Base-by-base conservation (phyloP, 2,113 vertebrate genomes). In the Salvator merianae region DNA sequence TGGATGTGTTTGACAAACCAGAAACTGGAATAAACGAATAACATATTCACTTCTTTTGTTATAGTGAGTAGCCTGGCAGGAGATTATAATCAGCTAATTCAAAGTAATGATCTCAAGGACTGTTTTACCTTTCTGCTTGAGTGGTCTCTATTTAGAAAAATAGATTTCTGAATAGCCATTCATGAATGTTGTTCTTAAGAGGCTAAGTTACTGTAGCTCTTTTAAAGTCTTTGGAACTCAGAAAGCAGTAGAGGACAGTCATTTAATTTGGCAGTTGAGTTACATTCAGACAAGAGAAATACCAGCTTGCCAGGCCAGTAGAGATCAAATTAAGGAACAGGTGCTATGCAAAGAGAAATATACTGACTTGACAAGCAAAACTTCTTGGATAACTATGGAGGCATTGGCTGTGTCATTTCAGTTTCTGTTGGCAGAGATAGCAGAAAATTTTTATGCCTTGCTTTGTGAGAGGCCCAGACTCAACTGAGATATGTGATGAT, bases 251-350 rank as follows among this genome's bases (percentile, higher is more conserved):
- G n/a, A 28, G 77, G 78, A 86, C 38, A 14, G 26, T 81, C 12
- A 66, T 88, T 12, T 50, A 26, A 77, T 77, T 81, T 82, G 3
- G 83, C 81, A 84, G 28, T 87, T 90, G 9, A 86, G n/a, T 73
- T 1, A 74, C 30, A 7, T 34, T 34, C 20, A 24, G 1, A 83
- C 13, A 62, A 84, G 85, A 87, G 66, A 83, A n/a, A 2, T 28
- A n/a, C 4, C 81, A 24, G 65, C 70, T 90, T 87, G 59, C 81
- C 75, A 89, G 69, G 38, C n/a, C 32, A 85, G 47, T 68, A 40
- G 38, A 74, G 13, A 28, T 2, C 32, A 82, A 1, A 77, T 69
- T 77, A 13, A 30, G 43, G 89, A 69, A 7, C 26, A 36, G 83
- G 28, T 69, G n/a, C 38, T 26, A 30, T 20, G 36, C 20, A 80